Conservation (phyloP, 2,888 invertebrate species). For the Hypomecis punctinalis region DNA sequence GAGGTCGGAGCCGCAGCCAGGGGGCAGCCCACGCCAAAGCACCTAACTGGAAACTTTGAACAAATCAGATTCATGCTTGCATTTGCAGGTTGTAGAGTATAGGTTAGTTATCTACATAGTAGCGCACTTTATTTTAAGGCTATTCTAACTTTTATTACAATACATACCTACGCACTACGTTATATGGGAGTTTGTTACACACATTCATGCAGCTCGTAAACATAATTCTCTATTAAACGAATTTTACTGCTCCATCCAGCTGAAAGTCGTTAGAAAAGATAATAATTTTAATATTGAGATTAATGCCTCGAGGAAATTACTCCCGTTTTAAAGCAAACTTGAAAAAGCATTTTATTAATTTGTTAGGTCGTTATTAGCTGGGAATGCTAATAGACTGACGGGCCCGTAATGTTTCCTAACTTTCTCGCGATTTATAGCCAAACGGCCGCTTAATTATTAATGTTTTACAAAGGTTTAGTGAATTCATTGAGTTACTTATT, state of each 20-base stretch:
- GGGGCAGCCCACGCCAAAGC: too few species aligned
- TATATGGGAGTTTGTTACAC: constrained; percentile 10
- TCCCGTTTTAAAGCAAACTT: constrained; percentile 38
- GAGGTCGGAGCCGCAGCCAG: too few species aligned
- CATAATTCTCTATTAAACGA: constrained; percentile 45
- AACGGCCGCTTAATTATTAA: constrained; percentile 13
- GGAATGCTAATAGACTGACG: constrained; percentile 38
- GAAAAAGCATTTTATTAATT: constrained; percentile 38
- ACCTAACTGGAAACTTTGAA: too few species aligned
- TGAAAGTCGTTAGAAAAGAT: constrained; percentile 47
- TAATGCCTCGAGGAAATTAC: constrained; percentile 43
- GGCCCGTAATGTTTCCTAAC: constrained; percentile 16
- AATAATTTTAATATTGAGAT: constrained; percentile 46
- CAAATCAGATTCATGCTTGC: too few species aligned
- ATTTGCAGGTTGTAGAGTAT: too few species aligned
- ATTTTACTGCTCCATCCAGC: constrained; percentile 50
- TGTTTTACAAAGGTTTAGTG: not conserved
- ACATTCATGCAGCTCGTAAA: constrained; percentile 27
- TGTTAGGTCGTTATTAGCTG: constrained; percentile 37
- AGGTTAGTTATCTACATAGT: too few species aligned
- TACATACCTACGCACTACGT: too few species aligned
- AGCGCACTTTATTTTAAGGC: too few species aligned
- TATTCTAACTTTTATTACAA: too few species aligned
- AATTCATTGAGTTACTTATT: too few species aligned
- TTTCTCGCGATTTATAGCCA: constrained; percentile 17